phyloP scores from a whole-genome alignment of 2,113 vertebrate genomes.

The Laticauda laticaudata region DNA sequence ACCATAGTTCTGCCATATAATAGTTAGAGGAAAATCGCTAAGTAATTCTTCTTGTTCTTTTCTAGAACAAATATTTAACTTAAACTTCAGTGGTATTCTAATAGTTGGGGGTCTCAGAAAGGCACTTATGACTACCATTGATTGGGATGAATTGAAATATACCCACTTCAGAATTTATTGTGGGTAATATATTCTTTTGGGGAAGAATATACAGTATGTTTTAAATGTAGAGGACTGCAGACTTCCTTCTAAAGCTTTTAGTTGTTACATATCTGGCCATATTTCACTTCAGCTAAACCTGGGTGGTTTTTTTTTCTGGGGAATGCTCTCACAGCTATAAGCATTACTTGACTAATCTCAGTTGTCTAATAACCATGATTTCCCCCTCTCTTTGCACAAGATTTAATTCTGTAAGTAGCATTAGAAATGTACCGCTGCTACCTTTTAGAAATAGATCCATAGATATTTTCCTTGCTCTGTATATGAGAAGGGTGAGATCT shows the following conservation, averaged over 20 bases:
- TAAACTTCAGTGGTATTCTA: neutral
- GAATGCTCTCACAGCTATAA: constrained; percentile 21
- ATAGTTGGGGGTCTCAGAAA: neutral
- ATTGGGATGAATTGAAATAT: neutral
- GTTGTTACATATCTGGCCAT: neutral
- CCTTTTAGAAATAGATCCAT: constrained; percentile 33
- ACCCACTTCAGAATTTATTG: neutral
- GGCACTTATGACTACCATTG: neutral
- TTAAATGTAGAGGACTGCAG: neutral
- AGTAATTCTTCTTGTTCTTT: neutral
- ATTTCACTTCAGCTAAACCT: constrained; percentile 19
- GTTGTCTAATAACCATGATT: neutral
- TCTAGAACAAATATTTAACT: neutral
- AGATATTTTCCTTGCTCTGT: constrained; percentile 33
- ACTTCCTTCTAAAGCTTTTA: constrained; percentile 4
- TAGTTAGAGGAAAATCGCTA: neutral
- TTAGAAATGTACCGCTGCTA: constrained; percentile 36
- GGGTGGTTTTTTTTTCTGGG: constrained; percentile 33
- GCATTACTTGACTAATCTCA: constrained; percentile 6
- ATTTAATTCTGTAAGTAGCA: constrained; percentile 19
- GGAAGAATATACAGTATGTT: neutral
- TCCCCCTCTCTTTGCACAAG: neutral
- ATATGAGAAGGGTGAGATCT: constrained; percentile 2
- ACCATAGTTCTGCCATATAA: neutral
- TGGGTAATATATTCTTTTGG: neutral